Percentiles rank a stretch among this genome's conserved stretches.
These are phyloP conservation scores for Typhlomys cinereus DNA, from an alignment of 2,113 vertebrate genomes.

Conservation along the genomic window DNA sequence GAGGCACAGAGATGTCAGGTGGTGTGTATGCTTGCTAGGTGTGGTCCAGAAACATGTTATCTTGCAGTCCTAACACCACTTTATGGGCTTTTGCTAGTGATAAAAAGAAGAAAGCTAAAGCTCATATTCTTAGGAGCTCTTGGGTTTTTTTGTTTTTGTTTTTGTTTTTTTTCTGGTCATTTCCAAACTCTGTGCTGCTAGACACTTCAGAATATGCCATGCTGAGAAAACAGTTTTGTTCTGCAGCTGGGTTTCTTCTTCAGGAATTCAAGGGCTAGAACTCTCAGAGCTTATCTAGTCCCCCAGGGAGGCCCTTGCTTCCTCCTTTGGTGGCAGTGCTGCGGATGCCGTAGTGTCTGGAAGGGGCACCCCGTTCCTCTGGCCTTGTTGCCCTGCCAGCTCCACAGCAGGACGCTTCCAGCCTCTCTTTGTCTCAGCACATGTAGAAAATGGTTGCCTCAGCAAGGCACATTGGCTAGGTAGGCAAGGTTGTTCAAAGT, in stretches of 20 bases:
- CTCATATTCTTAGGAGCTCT: background rate
- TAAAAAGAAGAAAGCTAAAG: background rate
- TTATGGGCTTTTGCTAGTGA: slow-evolving; percentile 22
- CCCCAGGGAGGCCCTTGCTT: background rate
- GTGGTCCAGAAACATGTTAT: background rate
- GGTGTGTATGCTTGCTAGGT: background rate
- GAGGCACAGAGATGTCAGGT: background rate
- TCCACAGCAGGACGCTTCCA: background rate
- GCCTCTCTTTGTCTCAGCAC: background rate
- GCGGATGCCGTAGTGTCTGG: background rate
- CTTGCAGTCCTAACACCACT: background rate
- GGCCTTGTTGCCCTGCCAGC: fast-evolving
- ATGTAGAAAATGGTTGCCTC: background rate
- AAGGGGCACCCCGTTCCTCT: background rate
- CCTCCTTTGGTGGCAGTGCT: background rate
- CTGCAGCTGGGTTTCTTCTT: background rate
- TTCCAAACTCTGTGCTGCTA: background rate
- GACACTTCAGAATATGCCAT: background rate
- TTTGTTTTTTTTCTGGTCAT: background rate
- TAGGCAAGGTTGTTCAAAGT: background rate
- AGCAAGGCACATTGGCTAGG: background rate
- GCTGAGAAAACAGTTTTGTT: background rate
- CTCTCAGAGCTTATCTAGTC: background rate
- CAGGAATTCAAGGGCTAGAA: background rate
- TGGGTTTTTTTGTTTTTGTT: background rate